Evolutionary conservation across 1,140 invertebrate genomes (phyloP), one percentile per base, ranked within the genome.

Genomic region (Mizuhopecten yessoensis): DNA sequence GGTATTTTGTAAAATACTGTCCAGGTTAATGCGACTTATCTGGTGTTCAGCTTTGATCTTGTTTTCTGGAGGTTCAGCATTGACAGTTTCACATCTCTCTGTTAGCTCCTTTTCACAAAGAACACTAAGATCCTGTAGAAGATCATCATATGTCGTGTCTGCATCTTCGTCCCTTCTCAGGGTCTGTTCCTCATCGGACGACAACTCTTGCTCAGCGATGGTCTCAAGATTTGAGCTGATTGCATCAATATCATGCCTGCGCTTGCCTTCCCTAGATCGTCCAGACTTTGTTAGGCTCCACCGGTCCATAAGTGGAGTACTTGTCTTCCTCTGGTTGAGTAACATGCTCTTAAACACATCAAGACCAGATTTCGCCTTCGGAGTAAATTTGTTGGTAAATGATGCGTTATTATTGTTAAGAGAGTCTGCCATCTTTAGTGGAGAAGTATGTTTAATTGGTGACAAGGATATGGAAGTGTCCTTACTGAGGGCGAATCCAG

Each of bases 1-100:
- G 20, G 86, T 87, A 45, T 87, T 20, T 34, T 34, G 49, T 29
- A 90, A 57, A 57, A 90, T 90, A 33, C 42, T 88, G 5, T 90
- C 86, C 33, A 90, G 42, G 33, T 90, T 86, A 33, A 90, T 90
- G 29, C 86, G 87, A 36, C 90, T 90, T 17, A 90, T 42, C 33
- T 88, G 75, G n/a, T 87, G 89, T 23, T 87, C 36, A 42, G 86
- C 33, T 45, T 39, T 87, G 33, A 86, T n/a, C 86, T 9, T 33
- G 33, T 86, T 45, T 87, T 42, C 34, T 90, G 57, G n/a, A 42
- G 39, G 86, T 86, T 90, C 33, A 45, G 34, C 34, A 20, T 90
- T 29, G 34, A 87, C 1, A 11, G 86, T 87, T 86, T 39, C 39
- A 33, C 34, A 36, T 75, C 29, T 86, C 75, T 87, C 86, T 36